Conservation (phyloP, 2,888 invertebrate species). For the Drosophila conformis region DNA sequence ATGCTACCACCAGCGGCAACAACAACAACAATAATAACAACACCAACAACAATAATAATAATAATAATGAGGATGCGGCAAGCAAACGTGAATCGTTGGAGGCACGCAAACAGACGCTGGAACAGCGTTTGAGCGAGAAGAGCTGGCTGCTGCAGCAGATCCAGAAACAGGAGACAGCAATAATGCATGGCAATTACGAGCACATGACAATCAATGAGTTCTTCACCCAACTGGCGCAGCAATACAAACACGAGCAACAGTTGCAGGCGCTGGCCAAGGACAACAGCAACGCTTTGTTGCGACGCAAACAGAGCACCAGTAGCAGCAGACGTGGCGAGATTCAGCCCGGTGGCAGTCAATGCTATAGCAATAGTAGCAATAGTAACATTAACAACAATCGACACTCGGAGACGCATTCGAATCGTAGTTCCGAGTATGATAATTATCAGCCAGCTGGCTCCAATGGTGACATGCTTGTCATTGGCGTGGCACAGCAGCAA, state of each 20-base stretch:
- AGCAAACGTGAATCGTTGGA: slow-evolving; percentile 81
- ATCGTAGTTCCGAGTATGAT: slow-evolving; percentile 82
- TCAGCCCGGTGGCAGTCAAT: slow-evolving; percentile 40
- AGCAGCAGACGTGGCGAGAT: slow-evolving; percentile 64
- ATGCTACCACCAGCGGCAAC: slow-evolving; percentile 8
- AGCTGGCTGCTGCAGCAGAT: slow-evolving; percentile 84
- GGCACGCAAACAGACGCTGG: slow-evolving; percentile 82
- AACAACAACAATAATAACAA: slow-evolving; percentile 25
- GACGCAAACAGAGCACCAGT: slow-evolving; percentile 77
- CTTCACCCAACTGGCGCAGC: slow-evolving; percentile 74
- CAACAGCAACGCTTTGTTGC: slow-evolving; percentile 62
- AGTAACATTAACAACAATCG: slow-evolving; percentile 55
- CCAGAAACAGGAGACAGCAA: slow-evolving; percentile 83
- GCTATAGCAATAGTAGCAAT: slow-evolving; percentile 16
- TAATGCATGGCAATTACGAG: slow-evolving; percentile 83
- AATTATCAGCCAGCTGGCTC: slow-evolving; percentile 74
- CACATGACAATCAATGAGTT: slow-evolving; percentile 81
- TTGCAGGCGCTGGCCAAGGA: slow-evolving; percentile 55
- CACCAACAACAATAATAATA: slow-evolving; percentile 45
- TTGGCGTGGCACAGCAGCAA: slow-evolving; percentile 71
- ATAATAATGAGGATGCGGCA: slow-evolving; percentile 57
- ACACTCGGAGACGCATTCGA: slow-evolving; percentile 79
- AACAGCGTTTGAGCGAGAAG: slow-evolving; percentile 84
- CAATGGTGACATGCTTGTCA: slow-evolving; percentile 69
- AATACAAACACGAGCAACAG: slow-evolving; percentile 79